A percentile compares a stretch with the other conserved stretches of the same genome.
Evolutionary conservation across 2,797 vertebrate genomes (phyloP).

Genomic region (Catamblyrhynchus diadema): DNA sequence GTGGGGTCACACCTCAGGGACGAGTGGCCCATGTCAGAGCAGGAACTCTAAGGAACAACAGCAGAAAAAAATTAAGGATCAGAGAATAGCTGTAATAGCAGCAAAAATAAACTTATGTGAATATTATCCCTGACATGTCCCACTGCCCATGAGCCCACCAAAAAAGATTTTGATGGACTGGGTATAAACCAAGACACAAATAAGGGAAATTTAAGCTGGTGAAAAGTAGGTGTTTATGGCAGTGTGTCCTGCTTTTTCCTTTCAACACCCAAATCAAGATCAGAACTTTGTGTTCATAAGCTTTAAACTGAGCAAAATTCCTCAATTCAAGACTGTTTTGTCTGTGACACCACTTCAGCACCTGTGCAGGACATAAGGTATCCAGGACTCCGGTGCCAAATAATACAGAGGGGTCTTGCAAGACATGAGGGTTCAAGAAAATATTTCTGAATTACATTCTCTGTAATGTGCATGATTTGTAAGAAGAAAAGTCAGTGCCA

Average conservation of each 20-base stretch:
- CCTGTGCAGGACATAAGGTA: background rate
- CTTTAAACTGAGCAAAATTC: background rate
- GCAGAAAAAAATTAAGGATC: background rate
- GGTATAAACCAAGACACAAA: background rate
- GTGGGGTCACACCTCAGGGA: background rate
- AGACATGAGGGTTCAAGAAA: background rate
- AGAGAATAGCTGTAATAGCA: background rate
- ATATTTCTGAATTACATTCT: background rate
- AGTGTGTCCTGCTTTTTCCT: background rate
- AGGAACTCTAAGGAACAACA: background rate
- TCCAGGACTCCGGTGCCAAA: background rate
- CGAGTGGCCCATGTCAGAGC: accelerated
- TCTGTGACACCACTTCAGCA: background rate
- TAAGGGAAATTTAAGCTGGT: background rate
- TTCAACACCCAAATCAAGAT: background rate
- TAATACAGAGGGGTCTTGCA: background rate
- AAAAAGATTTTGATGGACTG: background rate
- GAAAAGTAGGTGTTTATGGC: background rate
- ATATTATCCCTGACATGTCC: background rate
- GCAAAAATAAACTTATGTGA: background rate
- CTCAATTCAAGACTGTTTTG: background rate
- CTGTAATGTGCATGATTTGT: accelerated
- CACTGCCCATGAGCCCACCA: background rate
- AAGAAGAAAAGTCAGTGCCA: background rate
- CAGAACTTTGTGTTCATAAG: background rate